Evolutionary conservation across 2,797 vertebrate genomes (phyloP), one percentile per base, ranked within the genome.

Genomic region (Sebastes iracundus): DNA sequence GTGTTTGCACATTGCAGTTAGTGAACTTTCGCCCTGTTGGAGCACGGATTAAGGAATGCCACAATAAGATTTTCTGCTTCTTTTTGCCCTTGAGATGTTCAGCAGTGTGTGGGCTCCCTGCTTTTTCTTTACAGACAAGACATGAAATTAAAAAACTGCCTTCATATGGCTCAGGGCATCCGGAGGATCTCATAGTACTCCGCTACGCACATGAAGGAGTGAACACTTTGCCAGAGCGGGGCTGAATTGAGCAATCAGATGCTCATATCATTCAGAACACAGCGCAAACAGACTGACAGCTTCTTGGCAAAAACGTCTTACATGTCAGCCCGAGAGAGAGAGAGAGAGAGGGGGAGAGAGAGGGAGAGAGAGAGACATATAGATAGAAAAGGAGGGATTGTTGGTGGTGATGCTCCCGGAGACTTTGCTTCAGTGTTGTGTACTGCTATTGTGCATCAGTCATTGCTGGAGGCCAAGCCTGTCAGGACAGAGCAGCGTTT

Each of bases 401-500:
- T 85, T 86, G 76, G 82, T 20, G n/a, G 83, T 84, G 93, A 93
- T 89, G 94, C 88, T 92, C 85, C 87, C 23, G 16, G 76, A 89
- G 77, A 59, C 85, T 87, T 81, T 63, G 78, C 85, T 68, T 82
- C 71, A 70, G 78, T 70, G 86, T 79, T 93, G 90, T 92, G 90
- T 88, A 73, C 86, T 23, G 87, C 91, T 85, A 90, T 94, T 95
- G 91, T 94, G 88, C 76, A 70, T 85, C 85, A 85, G 89, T 94
- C 93, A 90, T 69, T 91, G 86, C 88, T 81, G 75, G 92, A 95
- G 93, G 96, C 94, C 91, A 96, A 87, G 85, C 90, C 87, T 93
- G 94, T 94, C 94, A 95, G 88, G 86, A 94, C 91, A 88, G 85
- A 93, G 66, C 91, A 79, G 90, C 81, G 96, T 98, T 96, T 96